These are phyloP conservation scores for Philhelius pedissequus DNA, from an alignment of 2,888 invertebrate genomes.

Conservation along the genomic window DNA sequence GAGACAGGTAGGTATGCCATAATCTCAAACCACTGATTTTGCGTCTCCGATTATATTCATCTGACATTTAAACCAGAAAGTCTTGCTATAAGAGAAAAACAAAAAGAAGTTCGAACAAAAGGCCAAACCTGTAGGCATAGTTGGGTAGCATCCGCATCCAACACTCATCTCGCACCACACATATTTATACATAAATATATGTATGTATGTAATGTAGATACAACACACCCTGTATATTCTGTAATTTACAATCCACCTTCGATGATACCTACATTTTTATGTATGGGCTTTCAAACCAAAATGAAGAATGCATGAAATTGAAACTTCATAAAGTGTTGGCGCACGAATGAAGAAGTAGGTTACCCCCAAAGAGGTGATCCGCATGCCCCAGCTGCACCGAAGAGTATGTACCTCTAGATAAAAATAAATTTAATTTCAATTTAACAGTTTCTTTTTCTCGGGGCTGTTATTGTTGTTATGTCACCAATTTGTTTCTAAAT, in stretches of 20 bases:
- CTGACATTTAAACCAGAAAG: conserved; percentile 51
- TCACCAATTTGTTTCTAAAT: conserved; percentile 43
- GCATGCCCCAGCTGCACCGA: conserved; percentile 22
- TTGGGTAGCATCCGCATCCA: conserved; percentile 53
- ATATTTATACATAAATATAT: background rate
- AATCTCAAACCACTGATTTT: conserved; percentile 22
- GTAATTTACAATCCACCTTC: conserved; percentile 58
- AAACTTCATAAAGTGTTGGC: conserved; percentile 21
- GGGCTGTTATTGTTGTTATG: conserved; percentile 36
- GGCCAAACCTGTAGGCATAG: conserved; percentile 45
- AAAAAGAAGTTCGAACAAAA: conserved; percentile 33
- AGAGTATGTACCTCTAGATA: background rate
- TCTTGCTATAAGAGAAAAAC: background rate
- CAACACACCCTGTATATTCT: conserved; percentile 52
- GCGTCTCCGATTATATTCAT: conserved; percentile 31
- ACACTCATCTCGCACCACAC: background rate
- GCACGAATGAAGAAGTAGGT: conserved; percentile 60
- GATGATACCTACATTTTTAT: background rate
- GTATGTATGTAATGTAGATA: background rate
- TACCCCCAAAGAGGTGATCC: conserved; percentile 48
- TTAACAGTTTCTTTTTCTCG: conserved; percentile 50
- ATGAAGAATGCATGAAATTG: conserved; percentile 42
- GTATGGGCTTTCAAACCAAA: background rate
- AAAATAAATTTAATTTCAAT: conserved; percentile 55
- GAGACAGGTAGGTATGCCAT: conserved; percentile 35